These are phyloP conservation scores for Ethmia dodecea DNA, from an alignment of 2,888 invertebrate species.

Conservation along the genomic window DNA sequence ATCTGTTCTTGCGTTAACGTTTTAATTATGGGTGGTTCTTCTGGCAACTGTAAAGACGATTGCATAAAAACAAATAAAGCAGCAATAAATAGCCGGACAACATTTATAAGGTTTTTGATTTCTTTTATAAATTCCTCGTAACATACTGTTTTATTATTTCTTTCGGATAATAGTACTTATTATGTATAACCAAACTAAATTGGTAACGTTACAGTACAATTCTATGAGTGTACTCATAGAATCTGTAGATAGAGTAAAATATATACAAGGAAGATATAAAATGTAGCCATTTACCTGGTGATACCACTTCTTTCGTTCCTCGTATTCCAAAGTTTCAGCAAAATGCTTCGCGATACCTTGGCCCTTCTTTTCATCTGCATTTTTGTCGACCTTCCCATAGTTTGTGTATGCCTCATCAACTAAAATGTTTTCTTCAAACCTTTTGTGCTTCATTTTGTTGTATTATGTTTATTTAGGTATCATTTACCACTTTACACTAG, in stretches of 20 bases:
- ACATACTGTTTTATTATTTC: too few relatives aligned
- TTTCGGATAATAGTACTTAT: too few relatives aligned
- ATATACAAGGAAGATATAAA: not conserved
- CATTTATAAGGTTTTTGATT: too few relatives aligned
- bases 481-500: not conserved
- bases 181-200: not conserved
- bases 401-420: slow-evolving; percentile 70
- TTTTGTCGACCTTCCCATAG: slow-evolving; percentile 57
- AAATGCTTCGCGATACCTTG: slow-evolving; percentile 67
- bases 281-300: slow-evolving; percentile 68
- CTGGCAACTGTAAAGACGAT: slow-evolving; percentile 58
- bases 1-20: slow-evolving; percentile 71
- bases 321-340: slow-evolving; percentile 68
- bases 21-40: slow-evolving; percentile 57
- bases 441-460: slow-evolving; percentile 65
- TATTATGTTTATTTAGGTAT: not conserved
- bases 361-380: slow-evolving; percentile 63
- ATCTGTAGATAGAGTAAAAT: not conserved
- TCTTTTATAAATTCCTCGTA: too few relatives aligned
- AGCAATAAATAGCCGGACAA: too few relatives aligned
- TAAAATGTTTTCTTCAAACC: slow-evolving; percentile 71
- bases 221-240: not conserved
- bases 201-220: not conserved
- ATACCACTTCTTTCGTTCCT: slow-evolving; percentile 81
- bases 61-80: too few relatives aligned